A percentile compares a stretch with the other conserved stretches of the same genome.
These are phyloP conservation scores for Porites divaricata DNA, from an alignment of 92 coral and sea anemone species.

Conservation along the genomic window DNA sequence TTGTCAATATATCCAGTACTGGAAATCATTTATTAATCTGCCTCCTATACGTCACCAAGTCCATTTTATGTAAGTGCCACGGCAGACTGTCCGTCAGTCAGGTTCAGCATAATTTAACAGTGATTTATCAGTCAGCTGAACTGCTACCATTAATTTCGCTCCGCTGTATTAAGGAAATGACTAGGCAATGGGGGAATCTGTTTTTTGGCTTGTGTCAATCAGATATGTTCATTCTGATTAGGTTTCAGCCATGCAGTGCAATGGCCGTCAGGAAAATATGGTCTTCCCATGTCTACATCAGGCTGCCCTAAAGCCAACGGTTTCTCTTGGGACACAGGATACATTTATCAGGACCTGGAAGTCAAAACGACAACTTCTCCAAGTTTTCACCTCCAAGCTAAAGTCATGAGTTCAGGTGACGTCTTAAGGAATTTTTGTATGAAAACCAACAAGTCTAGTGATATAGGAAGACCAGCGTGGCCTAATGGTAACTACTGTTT, in stretches of 20 bases:
- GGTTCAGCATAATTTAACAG: too few species aligned
- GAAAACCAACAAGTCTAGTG: constrained; percentile 55
- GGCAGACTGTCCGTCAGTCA: too few species aligned
- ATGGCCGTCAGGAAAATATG: constrained; percentile 48
- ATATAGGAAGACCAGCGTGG: constrained; percentile 53
- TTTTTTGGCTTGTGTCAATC: too few species aligned
- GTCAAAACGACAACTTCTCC: constrained; percentile 23
- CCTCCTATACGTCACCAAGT: too few species aligned
- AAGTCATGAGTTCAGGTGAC: constrained; percentile 49
- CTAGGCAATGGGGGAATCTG: too few species aligned
- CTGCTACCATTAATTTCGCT: too few species aligned
- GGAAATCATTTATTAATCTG: too few species aligned
- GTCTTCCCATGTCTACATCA: constrained; percentile 33
- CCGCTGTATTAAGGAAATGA: too few species aligned
- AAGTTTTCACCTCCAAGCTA: constrained; percentile 65
- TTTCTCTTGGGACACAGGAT: constrained; percentile 39
- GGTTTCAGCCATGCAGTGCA: constrained; percentile 7
- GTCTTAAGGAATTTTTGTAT: constrained; percentile 58
- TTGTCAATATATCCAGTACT: too few species aligned
- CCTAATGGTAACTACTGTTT: constrained; percentile 78
- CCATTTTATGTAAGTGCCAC: too few species aligned
- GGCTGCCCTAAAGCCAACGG: constrained; percentile 45
- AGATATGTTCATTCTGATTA: background rate
- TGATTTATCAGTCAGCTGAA: background rate
- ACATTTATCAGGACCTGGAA: constrained; percentile 34